Evolutionary conservation across 1,140 invertebrate species (phyloP), one percentile per base, ranked within the genome.

Genomic region (Elymnias hypermnestra): DNA sequence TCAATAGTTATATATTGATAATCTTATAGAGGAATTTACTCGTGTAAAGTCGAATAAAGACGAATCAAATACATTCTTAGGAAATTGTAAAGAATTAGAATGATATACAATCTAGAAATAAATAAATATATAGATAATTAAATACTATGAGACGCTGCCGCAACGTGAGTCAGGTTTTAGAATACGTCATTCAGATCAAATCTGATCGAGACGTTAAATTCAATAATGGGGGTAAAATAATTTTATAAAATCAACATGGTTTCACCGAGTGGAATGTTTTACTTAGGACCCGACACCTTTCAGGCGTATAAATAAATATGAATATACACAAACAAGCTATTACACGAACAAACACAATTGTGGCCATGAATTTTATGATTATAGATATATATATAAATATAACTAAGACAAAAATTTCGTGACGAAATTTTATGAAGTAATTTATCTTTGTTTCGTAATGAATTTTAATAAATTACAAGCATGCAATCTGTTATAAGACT

Each of bases 261-360:
- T 68, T 59, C 26, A 84, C 79, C 79, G 66, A 56, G 69, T 84
- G 82, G 82, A 85, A 85, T 85, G 82, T 85, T 72, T 71, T 68
- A 54, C 50, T 57, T 64, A 74, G 63, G 72, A 83, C 74, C 78
- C 72, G 78, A 83, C 81, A 82, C 81, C 81, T 85, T 79, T 77
- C 72, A 85, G 81, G 81, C 70, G 81, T 67, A 64, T 45, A 53
- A 68, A 73, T 63, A 68, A 64, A 70, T 68, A 75, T 61, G 60
- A 57, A 58, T 53, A 63, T 13, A 29, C 10, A 35, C 10, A 46
- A 49, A 59, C 52, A 51, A 52, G 54, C 41, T 38, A 14, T 33
- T 14, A 7, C 15, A 7, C n/a, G 29, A 35, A 26, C 19, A 15
- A 28, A 25, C 25, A 41, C 31, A 38, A 51, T 37, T 52, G 31